Evolutionary conservation across 2,113 vertebrate species (phyloP), one percentile per base, ranked within the genome.

Genomic region (Okapia johnstoni): DNA sequence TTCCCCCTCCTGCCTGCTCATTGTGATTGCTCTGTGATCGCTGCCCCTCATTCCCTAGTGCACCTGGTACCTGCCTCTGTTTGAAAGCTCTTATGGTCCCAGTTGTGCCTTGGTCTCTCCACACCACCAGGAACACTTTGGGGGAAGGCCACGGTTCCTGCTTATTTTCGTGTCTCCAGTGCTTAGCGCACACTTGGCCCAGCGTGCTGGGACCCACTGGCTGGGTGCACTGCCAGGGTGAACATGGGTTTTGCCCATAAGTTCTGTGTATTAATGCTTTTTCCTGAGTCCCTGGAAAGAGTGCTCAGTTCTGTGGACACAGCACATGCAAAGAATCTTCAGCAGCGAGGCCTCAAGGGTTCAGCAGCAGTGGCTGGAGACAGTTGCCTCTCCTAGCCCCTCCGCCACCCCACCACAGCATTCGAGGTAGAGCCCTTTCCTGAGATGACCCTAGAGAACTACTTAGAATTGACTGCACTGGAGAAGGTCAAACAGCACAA

Each of bases 151-250:
- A 30, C 30, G 14, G 21, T 79, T 79, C 50, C 43, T 80, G 8
- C 57, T 55, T 63, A 10, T 33, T 58, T 2, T 1, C 8, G 2
- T 61, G 33, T 52, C 46, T 87, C 33, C 1, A 4, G 50, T 5
- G 2, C 60, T 70, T 48, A 23, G 25, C 1, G 2, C 5, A 1
- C 6, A 8, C 33, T 87, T 1, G 2, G 54, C 43, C 46, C 11
- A 17, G 48, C 11, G 11, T 30, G 16, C 57, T 48, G 55, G 40
- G 33, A 58, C 46, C 46, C 26, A 33, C 76, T 25, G 50, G 16
- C 43, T 4, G 3, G 40, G 16, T 19, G 7, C 25, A 2, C 21
- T 21, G 30, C 16, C 83, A 54, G 36, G 5, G 26, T 81, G 43
- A 84, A 58, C 21, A 23, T 88, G 17, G 3, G 14, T 48, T 81